phyloP scores from a whole-genome alignment of 1,140 invertebrate species.

The Trichonephila clavata region DNA sequence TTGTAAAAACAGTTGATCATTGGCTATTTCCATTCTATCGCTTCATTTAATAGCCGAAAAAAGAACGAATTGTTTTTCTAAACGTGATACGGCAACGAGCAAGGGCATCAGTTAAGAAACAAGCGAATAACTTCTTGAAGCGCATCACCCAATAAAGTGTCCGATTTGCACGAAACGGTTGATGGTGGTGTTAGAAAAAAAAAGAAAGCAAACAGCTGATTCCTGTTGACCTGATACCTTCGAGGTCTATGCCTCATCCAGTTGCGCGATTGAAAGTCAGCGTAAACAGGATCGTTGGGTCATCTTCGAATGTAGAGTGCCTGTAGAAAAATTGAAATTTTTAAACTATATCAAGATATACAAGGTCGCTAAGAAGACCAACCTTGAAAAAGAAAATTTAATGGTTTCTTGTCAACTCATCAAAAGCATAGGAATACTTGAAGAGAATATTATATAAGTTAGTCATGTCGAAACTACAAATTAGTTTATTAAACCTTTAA shows the following conservation, averaged over 20 bases:
- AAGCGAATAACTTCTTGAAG: not conserved
- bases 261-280: not conserved
- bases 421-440: not conserved
- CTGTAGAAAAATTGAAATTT: not conserved
- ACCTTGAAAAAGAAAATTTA: conserved; percentile 12
- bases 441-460: no score
- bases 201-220: conserved; percentile 36
- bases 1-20: not conserved
- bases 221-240: conserved; percentile 58
- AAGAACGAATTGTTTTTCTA: not conserved
- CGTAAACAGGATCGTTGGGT: conserved; percentile 58
- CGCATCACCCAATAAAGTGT: conserved; percentile 30
- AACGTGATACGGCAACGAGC: not conserved
- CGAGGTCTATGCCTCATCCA: conserved; percentile 49
- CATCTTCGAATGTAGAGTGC: conserved; percentile 1
- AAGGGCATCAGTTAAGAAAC: not conserved
- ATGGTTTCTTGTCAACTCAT: not conserved
- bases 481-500: no score
- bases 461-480: no score
- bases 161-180: not conserved
- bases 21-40: not conserved
- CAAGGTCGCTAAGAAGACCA: not conserved
- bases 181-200: conserved; percentile 7
- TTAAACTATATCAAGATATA: conserved; percentile 6
- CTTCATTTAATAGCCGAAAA: not conserved